Percentiles rank a stretch among this genome's conserved stretches.
Evolutionary conservation across 2,797 vertebrate species (phyloP).

Genomic region (Gobio occitaniae): DNA sequence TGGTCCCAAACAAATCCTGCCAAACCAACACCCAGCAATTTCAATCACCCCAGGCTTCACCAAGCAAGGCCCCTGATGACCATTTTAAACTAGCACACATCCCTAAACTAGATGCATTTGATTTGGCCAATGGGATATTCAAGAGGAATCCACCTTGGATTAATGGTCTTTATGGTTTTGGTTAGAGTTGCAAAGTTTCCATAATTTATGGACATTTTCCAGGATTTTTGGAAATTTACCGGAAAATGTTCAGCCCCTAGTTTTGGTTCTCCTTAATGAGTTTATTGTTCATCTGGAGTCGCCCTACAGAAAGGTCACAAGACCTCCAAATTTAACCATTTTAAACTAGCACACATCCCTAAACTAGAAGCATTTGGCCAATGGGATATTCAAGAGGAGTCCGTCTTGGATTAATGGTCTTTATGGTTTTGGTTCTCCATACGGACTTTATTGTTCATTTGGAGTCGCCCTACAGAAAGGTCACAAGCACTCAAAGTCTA

Average conservation of each 20-base stretch:
- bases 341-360: conserved; percentile 23
- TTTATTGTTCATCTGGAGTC: background rate
- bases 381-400: conserved; percentile 1
- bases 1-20: conserved; percentile 38
- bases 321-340: background rate
- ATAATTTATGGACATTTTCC: too few species aligned
- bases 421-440: background rate
- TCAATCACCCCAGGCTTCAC: background rate
- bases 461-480: conserved; percentile 8
- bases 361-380: conserved; percentile 15
- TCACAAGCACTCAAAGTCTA: conserved; percentile 14
- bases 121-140: background rate
- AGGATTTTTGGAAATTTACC: too few species aligned
- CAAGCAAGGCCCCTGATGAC: conserved; percentile 13
- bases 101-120: background rate
- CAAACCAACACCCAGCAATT: background rate
- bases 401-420: background rate
- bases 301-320: background rate
- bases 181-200: too few species aligned
- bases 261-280: background rate
- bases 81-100: conserved; percentile 30
- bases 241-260: too few species aligned
- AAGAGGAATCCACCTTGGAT: background rate
- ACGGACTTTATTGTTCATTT: background rate
- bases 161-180: background rate